These are phyloP conservation scores for Enteromius argenteus DNA, from an alignment of 2,797 vertebrate species.

Conservation along the genomic window DNA sequence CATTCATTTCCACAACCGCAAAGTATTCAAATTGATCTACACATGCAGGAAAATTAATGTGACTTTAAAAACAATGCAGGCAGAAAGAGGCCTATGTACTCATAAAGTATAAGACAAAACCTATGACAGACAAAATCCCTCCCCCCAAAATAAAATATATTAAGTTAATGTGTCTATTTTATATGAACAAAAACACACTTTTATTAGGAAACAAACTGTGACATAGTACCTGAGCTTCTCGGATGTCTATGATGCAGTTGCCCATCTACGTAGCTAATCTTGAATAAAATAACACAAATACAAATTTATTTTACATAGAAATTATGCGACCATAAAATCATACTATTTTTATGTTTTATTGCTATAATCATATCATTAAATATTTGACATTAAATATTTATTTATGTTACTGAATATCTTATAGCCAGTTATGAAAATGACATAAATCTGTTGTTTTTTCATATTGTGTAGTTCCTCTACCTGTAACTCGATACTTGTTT, in stretches of 20 bases:
- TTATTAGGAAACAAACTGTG: neutral
- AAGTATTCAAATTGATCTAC: slow-evolving; percentile 30
- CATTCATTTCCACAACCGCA: slow-evolving; percentile 46
- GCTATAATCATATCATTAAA: neutral
- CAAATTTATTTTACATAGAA: neutral
- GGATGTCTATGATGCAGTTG: neutral
- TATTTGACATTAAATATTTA: neutral
- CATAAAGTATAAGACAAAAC: neutral
- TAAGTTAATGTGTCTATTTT: neutral
- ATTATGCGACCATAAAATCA: neutral
- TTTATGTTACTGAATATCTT: neutral
- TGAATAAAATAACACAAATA: neutral
- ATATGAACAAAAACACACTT: neutral
- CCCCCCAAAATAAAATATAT: neutral
- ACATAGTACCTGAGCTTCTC: slow-evolving; percentile 31
- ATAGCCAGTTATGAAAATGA: neutral
- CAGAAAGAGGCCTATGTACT: neutral
- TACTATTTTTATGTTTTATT: neutral
- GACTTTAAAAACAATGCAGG: neutral
- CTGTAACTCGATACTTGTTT: neutral
- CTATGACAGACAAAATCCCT: neutral
- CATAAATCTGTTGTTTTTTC: neutral
- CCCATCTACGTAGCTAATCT: slow-evolving; percentile 23
- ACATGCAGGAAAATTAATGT: neutral
- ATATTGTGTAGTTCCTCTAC: neutral